Base-by-base conservation (phyloP, 2,888 invertebrate species). In the Candidula unifasciata region DNA sequence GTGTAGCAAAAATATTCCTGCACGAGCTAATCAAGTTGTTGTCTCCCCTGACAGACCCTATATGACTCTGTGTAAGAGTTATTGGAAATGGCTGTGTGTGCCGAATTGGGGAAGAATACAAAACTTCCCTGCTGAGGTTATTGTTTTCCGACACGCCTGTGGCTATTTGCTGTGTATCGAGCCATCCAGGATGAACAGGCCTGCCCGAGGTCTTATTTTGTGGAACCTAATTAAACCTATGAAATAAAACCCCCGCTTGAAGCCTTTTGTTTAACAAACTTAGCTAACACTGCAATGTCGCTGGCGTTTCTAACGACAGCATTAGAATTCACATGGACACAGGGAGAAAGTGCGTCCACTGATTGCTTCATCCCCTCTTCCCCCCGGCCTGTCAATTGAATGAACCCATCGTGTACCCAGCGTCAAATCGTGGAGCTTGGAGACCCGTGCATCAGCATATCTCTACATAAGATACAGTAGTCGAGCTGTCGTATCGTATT, bases 271-370 rank as follows among this genome's bases (percentile, higher is more conserved):
- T 79, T 79, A 79, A 79, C 79, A 66, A 79, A 52, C 66, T 79
- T 66, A 37, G 79, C 54, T 64, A 66, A 79, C 79, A 54, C 35
- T 79, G 79, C 79, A 21, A 66, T 64, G 79, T 79, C 44, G 24
- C 78, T n/a, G 33, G 78, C 66, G 66, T 24, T 33, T 66, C 66
- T 79, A 79, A 79, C 79, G 57, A 66, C 35, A 79, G 79, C 79
- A 79, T 79, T 79, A 79, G 79, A 66, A 79, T 79, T 79, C 79
- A 66, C 79, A 27, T 27, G 35, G 79, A 64, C 66, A 66, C 79
- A 37, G 27, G 79, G n/a, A 60, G 79, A 37, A 76, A 79, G 79
- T 79, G 79, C 79, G 66, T 16, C 27, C 79, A 27, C 37, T 79
- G 79, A 79, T 79, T 79, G 79, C 77, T 57, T 60, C n/a, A 21